Base-by-base conservation (phyloP, 2,888 invertebrate genomes). In the Camponotus fellah region DNA sequence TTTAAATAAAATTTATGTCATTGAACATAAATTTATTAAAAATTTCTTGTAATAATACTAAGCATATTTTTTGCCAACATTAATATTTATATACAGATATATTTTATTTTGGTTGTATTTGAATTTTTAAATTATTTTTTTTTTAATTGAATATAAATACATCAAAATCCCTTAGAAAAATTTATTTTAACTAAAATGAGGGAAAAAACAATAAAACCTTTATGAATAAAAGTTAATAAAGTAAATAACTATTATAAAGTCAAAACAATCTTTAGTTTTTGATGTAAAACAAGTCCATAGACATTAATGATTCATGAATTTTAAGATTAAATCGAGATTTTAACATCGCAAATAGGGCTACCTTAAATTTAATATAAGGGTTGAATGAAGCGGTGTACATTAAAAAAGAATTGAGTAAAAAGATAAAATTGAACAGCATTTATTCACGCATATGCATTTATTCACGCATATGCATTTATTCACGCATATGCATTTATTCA, bases 381-480 rank as follows among this genome's bases (percentile, higher is more conserved):
- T 37, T 8, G 8, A 34, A 1, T 56, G 58, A 79, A 71, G 62
- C 82, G 53, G 58, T 46, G 60, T 64, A 66, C 46, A 69, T 66
- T 74, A 83, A 81, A 71, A 83, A 76, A 60, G 58, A 26, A 68
- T 75, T 14, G 46, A 43, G 56, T n/a, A 68, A 43, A 49, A 60
- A 58, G 12, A 2, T 34, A 49, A 68, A 77, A 77, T 82, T 53
- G 49, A 74, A 17, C 62, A 43, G 60, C n/a, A 34, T 69, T 64
- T 58, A 88, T 88, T 88, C 87, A 84, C 12, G 74, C 81, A 82
- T 74, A 66, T 84, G 85, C 82, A 26, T 37, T 37, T 37, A 37
- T 37, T 37, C 37, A 65, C 46, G 66, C n/a, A n/a, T n/a, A n/a
- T n/a, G 60, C n/a, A 34, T 69, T 64, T 58, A 88, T 88, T 88